phyloP scores from a whole-genome alignment of 2,888 invertebrate species.

The Fragum sueziense region DNA sequence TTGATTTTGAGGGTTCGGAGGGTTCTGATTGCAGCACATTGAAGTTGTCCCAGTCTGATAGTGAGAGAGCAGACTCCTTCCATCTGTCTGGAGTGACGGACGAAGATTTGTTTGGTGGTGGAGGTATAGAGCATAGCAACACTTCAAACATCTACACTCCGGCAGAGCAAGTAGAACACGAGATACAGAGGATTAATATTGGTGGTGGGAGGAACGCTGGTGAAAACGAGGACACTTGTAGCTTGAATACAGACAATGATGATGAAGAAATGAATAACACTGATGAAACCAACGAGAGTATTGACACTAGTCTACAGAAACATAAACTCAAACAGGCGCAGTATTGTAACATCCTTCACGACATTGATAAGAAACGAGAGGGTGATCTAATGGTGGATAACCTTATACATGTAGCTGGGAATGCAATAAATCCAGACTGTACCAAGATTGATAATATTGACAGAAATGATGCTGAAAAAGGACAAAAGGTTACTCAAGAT shows the following conservation, averaged over 20 bases:
- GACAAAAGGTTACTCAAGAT: not conserved
- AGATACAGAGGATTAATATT: not conserved
- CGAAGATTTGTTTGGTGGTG: conserved; percentile 38
- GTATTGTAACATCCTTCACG: not conserved
- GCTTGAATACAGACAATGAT: conserved; percentile 5
- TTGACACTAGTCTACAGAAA: conserved; percentile 13
- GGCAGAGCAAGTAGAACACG: not conserved
- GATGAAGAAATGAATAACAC: not conserved
- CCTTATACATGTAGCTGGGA: not conserved
- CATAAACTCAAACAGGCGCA: conserved; percentile 6
- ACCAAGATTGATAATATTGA: not conserved
- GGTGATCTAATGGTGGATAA: conserved; percentile 10
- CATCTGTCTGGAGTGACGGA: conserved; percentile 9
- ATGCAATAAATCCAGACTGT: not conserved
- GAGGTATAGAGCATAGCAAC: not conserved
- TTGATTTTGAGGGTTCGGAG: conserved; percentile 39
- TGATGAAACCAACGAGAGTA: not conserved
- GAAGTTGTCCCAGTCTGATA: conserved; percentile 24
- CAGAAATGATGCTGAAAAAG: not conserved
- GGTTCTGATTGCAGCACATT: conserved; percentile 42
- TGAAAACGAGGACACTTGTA: conserved; percentile 9
- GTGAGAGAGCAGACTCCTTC: conserved; percentile 6
- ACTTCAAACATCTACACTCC: not conserved
- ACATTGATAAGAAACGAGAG: not conserved
- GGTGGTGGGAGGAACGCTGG: not conserved